These are phyloP conservation scores for Colletes collaris DNA, from an alignment of 2,888 invertebrate species.

Conservation along the genomic window DNA sequence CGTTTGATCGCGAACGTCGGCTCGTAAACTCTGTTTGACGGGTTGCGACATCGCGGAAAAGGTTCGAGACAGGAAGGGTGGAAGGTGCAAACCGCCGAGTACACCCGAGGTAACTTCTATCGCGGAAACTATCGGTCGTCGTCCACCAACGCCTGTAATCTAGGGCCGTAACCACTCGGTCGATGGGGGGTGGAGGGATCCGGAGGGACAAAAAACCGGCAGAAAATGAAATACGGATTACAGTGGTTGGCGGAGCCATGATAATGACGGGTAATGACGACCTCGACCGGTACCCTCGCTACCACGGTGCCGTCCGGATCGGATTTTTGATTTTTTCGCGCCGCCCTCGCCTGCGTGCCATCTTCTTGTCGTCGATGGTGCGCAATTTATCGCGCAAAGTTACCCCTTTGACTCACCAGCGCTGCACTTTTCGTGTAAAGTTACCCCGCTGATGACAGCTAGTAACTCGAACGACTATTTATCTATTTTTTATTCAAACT, in stretches of 20 bases:
- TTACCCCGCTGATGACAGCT: slow-evolving; percentile 28
- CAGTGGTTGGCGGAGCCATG: slow-evolving; percentile 75
- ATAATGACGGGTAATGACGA: slow-evolving; percentile 75
- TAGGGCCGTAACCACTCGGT: slow-evolving; percentile 68
- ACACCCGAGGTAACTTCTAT: slow-evolving; percentile 54
- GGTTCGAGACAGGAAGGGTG: neutral
- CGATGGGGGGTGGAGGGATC: slow-evolving; percentile 30
- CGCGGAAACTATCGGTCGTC: slow-evolving; percentile 70
- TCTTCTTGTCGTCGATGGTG: slow-evolving; percentile 19
- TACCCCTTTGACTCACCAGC: slow-evolving; percentile 29
- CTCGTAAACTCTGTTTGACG: slow-evolving; percentile 7
- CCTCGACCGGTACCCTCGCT: slow-evolving; percentile 60
- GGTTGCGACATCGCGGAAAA: neutral
- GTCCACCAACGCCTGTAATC: slow-evolving; percentile 66
- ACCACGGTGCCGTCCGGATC: slow-evolving; percentile 58
- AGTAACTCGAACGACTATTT: no score
- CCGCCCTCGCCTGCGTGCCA: slow-evolving; percentile 24
- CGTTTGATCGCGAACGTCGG: neutral
- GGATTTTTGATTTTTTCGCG: slow-evolving; percentile 55
- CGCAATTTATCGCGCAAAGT: slow-evolving; percentile 55
- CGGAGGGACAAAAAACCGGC: slow-evolving; percentile 66
- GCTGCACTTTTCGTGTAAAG: slow-evolving; percentile 36
- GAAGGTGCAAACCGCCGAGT: slow-evolving; percentile 58
- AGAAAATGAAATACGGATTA: slow-evolving; percentile 79
- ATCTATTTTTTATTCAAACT: no score